Conservation (phyloP, 2,113 vertebrate genomes). For the Corythoichthys haematopterus region DNA sequence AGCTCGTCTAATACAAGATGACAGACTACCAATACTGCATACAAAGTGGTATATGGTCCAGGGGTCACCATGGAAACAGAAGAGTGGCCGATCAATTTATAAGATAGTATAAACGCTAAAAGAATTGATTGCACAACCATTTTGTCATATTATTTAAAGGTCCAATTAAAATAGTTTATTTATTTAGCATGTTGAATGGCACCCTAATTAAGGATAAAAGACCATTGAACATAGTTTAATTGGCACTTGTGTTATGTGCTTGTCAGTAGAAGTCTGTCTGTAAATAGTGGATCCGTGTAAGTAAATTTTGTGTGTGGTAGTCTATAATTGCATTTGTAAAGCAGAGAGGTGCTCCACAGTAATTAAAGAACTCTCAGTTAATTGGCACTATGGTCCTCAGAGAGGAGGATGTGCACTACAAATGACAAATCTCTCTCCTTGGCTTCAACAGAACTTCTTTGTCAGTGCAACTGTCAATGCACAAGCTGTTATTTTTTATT, state of each 20-base stretch:
- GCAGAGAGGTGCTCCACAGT: conserved; percentile 44
- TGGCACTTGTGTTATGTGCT: background rate
- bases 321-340: conserved; percentile 34
- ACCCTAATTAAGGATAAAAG: background rate
- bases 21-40: background rate
- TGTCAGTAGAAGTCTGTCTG: background rate
- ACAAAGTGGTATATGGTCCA: background rate
- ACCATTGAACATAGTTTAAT: background rate
- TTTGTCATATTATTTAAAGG: background rate
- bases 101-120: background rate
- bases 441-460: background rate
- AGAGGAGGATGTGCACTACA: conserved; percentile 17
- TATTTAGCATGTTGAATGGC: background rate
- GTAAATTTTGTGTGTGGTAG: conserved; percentile 7
- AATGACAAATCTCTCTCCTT: background rate
- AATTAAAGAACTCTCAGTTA: conserved; percentile 49
- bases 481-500: background rate
- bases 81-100: background rate
- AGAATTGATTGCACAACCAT: background rate
- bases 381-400: conserved; percentile 26
- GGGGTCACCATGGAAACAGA: background rate
- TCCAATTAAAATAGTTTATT: background rate
- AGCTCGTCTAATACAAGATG: background rate
- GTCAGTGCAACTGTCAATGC: background rate
- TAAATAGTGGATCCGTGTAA: background rate